Conservation (phyloP, 1,140 invertebrate species). For the Andricus grossulariae region DNA sequence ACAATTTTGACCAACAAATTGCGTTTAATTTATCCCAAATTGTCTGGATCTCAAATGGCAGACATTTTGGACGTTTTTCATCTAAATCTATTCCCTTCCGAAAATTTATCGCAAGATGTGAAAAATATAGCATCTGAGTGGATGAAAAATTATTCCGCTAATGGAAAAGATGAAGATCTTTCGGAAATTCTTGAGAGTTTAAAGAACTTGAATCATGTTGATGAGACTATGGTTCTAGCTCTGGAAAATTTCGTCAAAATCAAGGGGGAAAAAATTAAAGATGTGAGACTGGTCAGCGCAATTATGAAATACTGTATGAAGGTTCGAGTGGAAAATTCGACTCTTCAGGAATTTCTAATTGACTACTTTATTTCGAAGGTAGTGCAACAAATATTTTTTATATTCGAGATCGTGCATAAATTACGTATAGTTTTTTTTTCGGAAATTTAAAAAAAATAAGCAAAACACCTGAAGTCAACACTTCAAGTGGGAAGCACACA, state of each 20-base stretch:
- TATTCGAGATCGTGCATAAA: no score
- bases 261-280: conserved; percentile 74
- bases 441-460: no score
- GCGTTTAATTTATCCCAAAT: conserved; percentile 76
- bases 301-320: conserved; percentile 81
- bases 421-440: no score
- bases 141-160: neutral
- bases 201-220: conserved; percentile 74
- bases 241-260: conserved; percentile 80
- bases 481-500: no score
- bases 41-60: conserved; percentile 76
- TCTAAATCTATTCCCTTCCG: neutral
- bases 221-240: conserved; percentile 72
- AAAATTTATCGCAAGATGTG: neutral
- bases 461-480: no score
- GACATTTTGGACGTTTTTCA: conserved; percentile 75
- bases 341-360: conserved; percentile 78
- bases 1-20: conserved; percentile 80
- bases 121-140: neutral
- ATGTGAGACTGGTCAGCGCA: conserved; percentile 77
- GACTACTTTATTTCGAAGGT: conserved; percentile 75
- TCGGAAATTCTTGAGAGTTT: conserved; percentile 79
- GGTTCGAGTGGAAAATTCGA: conserved; percentile 77
- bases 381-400: neutral
- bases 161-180: conserved; percentile 73